These are phyloP conservation scores for Drosophila melanocephala DNA, from an alignment of 2,888 invertebrate species.

Conservation along the genomic window DNA sequence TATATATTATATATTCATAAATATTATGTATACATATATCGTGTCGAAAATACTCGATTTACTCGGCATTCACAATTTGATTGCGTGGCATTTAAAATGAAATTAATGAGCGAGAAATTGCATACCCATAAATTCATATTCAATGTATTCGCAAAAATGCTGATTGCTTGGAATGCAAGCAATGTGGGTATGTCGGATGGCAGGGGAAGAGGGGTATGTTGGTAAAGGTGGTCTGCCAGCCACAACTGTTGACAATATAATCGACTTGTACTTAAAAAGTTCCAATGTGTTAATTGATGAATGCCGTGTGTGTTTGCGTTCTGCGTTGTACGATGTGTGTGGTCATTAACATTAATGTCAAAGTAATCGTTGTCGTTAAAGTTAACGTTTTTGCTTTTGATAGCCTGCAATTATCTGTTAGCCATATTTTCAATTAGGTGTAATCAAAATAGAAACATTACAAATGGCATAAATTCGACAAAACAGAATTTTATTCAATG, in stretches of 20 bases:
- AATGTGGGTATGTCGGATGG: neutral
- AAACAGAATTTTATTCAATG: neutral
- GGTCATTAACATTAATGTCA: slow-evolving; percentile 8
- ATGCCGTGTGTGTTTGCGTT: slow-evolving; percentile 50
- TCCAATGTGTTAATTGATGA: slow-evolving; percentile 71
- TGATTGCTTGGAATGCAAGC: slow-evolving; percentile 43
- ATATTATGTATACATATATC: too few species aligned
- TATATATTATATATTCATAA: neutral
- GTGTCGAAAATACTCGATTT: neutral
- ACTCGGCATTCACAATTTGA: neutral
- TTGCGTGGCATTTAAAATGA: slow-evolving; percentile 33
- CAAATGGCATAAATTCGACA: neutral
- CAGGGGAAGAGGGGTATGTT: neutral
- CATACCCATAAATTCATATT: slow-evolving; percentile 45
- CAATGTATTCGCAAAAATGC: slow-evolving; percentile 43
- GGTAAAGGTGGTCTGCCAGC: slow-evolving; percentile 1
- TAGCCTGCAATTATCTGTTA: neutral
- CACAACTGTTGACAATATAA: slow-evolving; percentile 73
- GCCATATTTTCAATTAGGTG: neutral
- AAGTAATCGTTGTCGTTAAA: slow-evolving; percentile 15
- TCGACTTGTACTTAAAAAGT: slow-evolving; percentile 72
- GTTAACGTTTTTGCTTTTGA: neutral
- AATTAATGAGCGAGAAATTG: slow-evolving; percentile 67
- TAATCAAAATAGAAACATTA: neutral
- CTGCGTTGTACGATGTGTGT: neutral